A percentile compares a stretch with the other conserved stretches of the same genome.
These are phyloP conservation scores for Drosophila anceps DNA, from an alignment of 2,888 invertebrate species.

Conservation along the genomic window DNA sequence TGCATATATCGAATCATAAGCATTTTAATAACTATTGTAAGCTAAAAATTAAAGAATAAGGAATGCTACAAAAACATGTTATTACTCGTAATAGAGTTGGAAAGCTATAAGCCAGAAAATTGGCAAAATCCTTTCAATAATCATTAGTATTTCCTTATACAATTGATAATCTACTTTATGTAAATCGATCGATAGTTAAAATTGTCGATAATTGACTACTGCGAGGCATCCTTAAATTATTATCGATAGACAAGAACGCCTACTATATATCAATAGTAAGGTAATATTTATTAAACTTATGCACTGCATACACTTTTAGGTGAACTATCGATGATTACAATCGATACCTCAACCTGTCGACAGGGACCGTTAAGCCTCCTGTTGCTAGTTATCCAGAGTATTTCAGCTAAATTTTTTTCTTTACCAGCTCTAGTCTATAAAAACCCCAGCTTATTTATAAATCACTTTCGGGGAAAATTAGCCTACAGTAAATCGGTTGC, in stretches of 20 bases:
- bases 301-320: neutral
- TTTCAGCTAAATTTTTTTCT: neutral
- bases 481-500: slow-evolving; percentile 43
- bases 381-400: neutral
- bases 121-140: no score
- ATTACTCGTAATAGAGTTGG: slow-evolving; percentile 6
- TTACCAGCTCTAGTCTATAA: slow-evolving; percentile 4
- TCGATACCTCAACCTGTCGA: neutral
- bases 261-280: neutral
- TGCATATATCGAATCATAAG: slow-evolving; percentile 54
- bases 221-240: neutral
- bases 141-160: neutral
- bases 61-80: slow-evolving; percentile 23
- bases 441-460: slow-evolving; percentile 15
- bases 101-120: neutral
- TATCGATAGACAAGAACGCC: neutral
- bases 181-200: neutral
- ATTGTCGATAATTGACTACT: neutral
- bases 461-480: slow-evolving; percentile 35
- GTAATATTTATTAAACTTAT: neutral
- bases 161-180: neutral
- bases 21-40: slow-evolving; percentile 63
- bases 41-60: slow-evolving; percentile 53
- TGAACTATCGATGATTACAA: neutral
- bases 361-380: neutral